phyloP scores from a whole-genome alignment of 2,113 vertebrate species.

The Tautogolabrus adspersus region DNA sequence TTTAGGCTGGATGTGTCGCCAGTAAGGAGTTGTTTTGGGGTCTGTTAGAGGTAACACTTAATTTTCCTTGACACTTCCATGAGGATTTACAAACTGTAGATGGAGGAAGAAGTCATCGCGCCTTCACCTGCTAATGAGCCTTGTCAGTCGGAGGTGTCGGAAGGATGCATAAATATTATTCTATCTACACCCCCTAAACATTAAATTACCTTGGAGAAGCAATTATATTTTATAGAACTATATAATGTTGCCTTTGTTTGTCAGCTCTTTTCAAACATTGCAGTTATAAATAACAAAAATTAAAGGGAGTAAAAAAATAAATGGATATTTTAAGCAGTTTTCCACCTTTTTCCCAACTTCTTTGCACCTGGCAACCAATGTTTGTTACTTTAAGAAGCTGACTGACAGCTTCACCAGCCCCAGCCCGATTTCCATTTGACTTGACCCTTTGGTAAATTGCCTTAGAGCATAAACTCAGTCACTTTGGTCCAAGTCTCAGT shows the following conservation, averaged over 20 bases:
- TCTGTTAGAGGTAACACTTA: slow-evolving; percentile 25
- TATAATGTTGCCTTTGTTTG: slow-evolving; percentile 11
- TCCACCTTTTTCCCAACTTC: slow-evolving; percentile 42
- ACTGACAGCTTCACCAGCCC: slow-evolving; percentile 44
- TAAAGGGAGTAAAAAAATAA: not conserved
- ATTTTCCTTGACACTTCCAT: slow-evolving; percentile 35
- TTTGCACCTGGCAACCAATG: slow-evolving; percentile 38
- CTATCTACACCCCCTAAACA: not conserved
- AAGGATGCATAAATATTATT: slow-evolving; percentile 42
- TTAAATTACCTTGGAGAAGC: not conserved
- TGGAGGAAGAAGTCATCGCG: slow-evolving; percentile 22
- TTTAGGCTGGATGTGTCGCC: slow-evolving; percentile 45
- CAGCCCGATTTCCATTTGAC: slow-evolving; percentile 36
- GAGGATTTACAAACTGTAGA: slow-evolving; percentile 1
- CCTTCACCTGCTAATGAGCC: slow-evolving; percentile 36
- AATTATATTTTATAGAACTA: slow-evolving; percentile 21
- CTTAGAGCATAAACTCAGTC: slow-evolving; percentile 23
- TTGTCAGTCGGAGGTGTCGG: slow-evolving; percentile 33
- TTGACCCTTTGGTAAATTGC: slow-evolving; percentile 35
- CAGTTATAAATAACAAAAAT: slow-evolving; percentile 1
- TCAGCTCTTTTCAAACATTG: slow-evolving; percentile 12
- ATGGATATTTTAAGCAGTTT: slow-evolving; percentile 29
- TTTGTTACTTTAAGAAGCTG: slow-evolving; percentile 27
- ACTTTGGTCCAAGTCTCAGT: slow-evolving; percentile 17
- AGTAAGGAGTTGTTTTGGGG: slow-evolving; percentile 46